Conservation (phyloP, 64 coral and sea anemone species). For the Trachythela sp. region DNA sequence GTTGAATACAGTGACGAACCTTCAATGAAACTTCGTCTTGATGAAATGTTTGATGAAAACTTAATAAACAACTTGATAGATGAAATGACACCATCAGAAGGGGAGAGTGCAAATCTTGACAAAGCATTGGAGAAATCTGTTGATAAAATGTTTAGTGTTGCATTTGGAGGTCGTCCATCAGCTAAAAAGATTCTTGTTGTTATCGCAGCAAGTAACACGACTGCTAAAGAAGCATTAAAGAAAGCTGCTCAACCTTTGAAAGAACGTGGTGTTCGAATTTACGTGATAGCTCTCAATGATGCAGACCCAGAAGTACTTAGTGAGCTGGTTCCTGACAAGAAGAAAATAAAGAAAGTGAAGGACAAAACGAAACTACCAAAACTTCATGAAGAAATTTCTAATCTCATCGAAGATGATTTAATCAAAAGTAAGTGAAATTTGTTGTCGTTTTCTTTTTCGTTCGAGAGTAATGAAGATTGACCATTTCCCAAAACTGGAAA, state of each 20-base stretch:
- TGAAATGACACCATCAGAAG: not conserved
- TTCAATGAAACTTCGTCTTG: not conserved
- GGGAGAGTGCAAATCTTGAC: not conserved
- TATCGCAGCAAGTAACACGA: not conserved
- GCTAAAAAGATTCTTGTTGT: constrained; percentile 13
- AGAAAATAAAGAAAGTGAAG: not conserved
- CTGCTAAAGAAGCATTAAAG: not conserved
- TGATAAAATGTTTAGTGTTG: not conserved
- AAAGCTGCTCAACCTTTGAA: not conserved
- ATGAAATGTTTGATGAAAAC: not conserved
- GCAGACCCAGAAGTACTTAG: not conserved
- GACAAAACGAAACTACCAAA: not conserved
- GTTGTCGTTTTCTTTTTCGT: too few species aligned
- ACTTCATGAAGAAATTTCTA: not conserved
- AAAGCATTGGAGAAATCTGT: not conserved
- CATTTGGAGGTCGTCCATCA: not conserved
- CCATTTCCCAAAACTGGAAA: too few species aligned
- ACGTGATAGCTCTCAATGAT: not conserved
- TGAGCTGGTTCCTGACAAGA: not conserved
- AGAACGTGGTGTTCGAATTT: constrained; percentile 7
- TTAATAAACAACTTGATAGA: not conserved
- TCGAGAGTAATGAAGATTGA: too few species aligned
- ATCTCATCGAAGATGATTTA: not conserved
- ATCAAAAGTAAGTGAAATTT: not conserved
- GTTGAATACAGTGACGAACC: constrained; percentile 71